Percentiles rank a stretch among this genome's conserved stretches.
These are phyloP conservation scores for Nerophis lumbriciformis DNA, from an alignment of 2,113 vertebrate genomes.

Conservation along the genomic window DNA sequence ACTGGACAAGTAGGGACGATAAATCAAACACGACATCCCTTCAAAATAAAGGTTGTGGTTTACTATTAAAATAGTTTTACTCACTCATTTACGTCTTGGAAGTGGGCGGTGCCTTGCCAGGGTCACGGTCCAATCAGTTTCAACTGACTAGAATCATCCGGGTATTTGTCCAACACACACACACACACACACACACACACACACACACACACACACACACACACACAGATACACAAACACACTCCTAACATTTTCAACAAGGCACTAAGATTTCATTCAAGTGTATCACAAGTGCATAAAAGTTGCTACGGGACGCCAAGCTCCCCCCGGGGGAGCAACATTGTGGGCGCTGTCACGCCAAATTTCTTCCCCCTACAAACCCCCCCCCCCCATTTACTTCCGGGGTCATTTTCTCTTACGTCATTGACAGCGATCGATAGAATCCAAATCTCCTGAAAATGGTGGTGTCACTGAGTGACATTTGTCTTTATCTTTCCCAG, in stretches of 20 bases:
- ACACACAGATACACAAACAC: slow-evolving; percentile 3
- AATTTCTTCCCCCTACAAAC: no score
- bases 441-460: no score
- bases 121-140: background rate
- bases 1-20: slow-evolving; percentile 10
- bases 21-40: slow-evolving; percentile 10
- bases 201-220: slow-evolving; percentile 2
- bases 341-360: no score
- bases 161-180: background rate
- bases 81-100: background rate
- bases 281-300: slow-evolving; percentile 71
- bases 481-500: no score
- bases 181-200: slow-evolving; percentile 3
- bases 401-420: no score
- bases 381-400: no score
- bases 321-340: background rate
- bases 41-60: slow-evolving; percentile 6
- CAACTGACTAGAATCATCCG: background rate
- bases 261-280: slow-evolving; percentile 92
- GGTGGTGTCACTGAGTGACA: no score
- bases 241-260: slow-evolving; percentile 71
- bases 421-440: no score
- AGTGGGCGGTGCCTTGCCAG: slow-evolving; percentile 5
- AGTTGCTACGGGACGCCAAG: background rate
- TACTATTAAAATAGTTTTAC: background rate